Base-by-base conservation (phyloP, 2,888 invertebrate species). In the Venusia cambrica region DNA sequence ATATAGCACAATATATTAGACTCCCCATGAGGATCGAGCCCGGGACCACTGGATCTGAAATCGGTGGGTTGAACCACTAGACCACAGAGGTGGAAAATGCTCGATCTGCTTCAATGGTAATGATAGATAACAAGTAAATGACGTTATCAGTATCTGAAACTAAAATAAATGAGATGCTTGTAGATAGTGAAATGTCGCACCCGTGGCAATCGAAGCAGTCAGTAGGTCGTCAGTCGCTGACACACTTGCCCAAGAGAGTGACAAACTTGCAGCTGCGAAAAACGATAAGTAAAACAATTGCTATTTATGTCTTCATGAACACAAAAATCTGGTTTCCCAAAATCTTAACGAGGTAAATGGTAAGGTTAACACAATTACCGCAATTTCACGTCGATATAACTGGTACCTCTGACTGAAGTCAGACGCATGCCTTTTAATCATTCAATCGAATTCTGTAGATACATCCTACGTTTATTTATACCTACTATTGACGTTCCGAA, bases 241-340 rank as follows among this genome's bases (percentile, higher is more conserved):
- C 83, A 79, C 71, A 79, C 79, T 78, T 79, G 74, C 56, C 62
- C 63, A 70, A 48, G 60, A 68, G 58, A 70, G 59, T 74, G 65
- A 73, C 71, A 73, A 74, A 76, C 60, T 57, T 62, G 57, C 65
- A 59, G 56, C 65, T 65, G 62, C 53, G 46, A 65, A 66, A 65
- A 59, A 57, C 61, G 47, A 62, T 63, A 49, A n/a, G n/a, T n/a
- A n/a, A n/a, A 49, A 54, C 36, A 38, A 49, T 46, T 46, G 44
- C 46, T 39, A 49, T 44, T 49, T 42, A 44, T 33, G 44, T 39
- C 46, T 44, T 38, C 31, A 41, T 48, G 25, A 39, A 37, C 20
- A 32, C 25, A 13, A 20, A 38, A 44, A 44, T 30, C 42, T 38
- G 46, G 35, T 39, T 39, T 35, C 27, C 35, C 27, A 24, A 18